Evolutionary conservation across 92 coral and sea anemone species (phyloP), one percentile per base, ranked within the genome.

Genomic region (Epizoanthus fatuus): DNA sequence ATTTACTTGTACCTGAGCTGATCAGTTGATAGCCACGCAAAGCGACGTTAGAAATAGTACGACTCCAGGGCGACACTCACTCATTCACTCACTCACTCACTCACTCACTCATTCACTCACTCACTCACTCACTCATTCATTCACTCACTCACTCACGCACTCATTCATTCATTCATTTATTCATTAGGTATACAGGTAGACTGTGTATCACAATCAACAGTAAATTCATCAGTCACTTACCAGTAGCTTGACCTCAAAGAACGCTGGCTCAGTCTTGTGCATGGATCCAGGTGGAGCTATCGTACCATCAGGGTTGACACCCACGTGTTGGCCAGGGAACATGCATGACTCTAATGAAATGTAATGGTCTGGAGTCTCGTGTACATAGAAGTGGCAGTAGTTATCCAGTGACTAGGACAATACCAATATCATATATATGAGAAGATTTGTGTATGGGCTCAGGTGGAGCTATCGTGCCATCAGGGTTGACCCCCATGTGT

Each of bases 301-400:
- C 35, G 35, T 29, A 29, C 35, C 35, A 29, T 29, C 35, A 29
- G 35, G 35, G 35, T 29, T 29, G 35, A 29, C 35, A 1, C 35
- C 35, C 35, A 29, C 35, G 35, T 29, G 35, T 29, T 29, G 35
- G 0, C 93, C 90, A 29, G 87, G 93, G 51, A 72, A 85, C 93
- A 90, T 90, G 55, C 93, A 85, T 40, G 86, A 70, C 80, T 85
- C 89, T 70, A 90, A 83, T 7, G 90, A 69, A 15, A 85, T 90
- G 52, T 79, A 86, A 3, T 90, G 90, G 80, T 90, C 93, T 5
- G 90, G 93, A 3, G 93, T 79, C 89, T 90, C 93, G 73, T 86
- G 93, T 15, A 80, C 81, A 57, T 90, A 80, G 82, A 90, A 85
- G 55, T 85, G 90, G 78, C 93, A 90, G 79, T 79, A 59, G 80